phyloP scores from a whole-genome alignment of 2,888 invertebrate genomes.

The Leptopilina drosophilae region DNA sequence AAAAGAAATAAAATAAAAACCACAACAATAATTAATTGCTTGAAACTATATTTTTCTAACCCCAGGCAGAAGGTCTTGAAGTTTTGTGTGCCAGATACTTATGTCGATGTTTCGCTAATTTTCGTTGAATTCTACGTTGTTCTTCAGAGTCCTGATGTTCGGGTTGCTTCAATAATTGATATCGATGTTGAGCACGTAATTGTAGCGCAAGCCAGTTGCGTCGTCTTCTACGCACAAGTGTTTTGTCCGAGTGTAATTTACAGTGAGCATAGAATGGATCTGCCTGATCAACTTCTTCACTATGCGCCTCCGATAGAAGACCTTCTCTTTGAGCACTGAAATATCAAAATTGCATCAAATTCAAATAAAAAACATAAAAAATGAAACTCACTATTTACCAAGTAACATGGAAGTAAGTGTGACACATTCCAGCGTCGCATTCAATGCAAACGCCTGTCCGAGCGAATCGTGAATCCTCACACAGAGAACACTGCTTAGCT shows the following conservation, averaged over 20 bases:
- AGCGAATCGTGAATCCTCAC: slow-evolving; percentile 91
- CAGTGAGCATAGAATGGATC: slow-evolving; percentile 99
- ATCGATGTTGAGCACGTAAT: slow-evolving; percentile 85
- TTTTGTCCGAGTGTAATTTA: slow-evolving; percentile 95
- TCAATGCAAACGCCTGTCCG: slow-evolving; percentile 97
- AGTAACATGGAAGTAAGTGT: slow-evolving; percentile 97
- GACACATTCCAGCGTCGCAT: slow-evolving; percentile 99
- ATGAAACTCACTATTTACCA: slow-evolving; percentile 81
- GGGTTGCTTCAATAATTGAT: slow-evolving; percentile 79
- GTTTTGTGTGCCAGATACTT: slow-evolving; percentile 89
- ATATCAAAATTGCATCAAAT: slow-evolving; percentile 10
- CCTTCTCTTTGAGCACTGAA: slow-evolving; percentile 94
- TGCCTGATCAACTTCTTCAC: slow-evolving; percentile 93
- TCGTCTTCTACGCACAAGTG: slow-evolving; percentile 87
- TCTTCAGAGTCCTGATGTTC: slow-evolving; percentile 83
- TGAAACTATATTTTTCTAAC: slow-evolving; percentile 75
- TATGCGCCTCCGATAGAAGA: slow-evolving; percentile 93
- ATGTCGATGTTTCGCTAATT: slow-evolving; percentile 89
- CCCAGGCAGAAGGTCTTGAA: slow-evolving; percentile 89
- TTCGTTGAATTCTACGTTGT: slow-evolving; percentile 86
- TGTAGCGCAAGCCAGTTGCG: slow-evolving; percentile 93
- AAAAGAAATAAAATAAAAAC: background rate
- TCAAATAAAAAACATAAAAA: background rate
- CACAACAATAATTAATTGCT: background rate
- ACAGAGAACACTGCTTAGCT: slow-evolving; percentile 92